Percentiles rank a stretch among this genome's conserved stretches.
These are phyloP conservation scores for Pseudomugil gertrudae DNA, from an alignment of 2,797 vertebrate species.

Conservation along the genomic window DNA sequence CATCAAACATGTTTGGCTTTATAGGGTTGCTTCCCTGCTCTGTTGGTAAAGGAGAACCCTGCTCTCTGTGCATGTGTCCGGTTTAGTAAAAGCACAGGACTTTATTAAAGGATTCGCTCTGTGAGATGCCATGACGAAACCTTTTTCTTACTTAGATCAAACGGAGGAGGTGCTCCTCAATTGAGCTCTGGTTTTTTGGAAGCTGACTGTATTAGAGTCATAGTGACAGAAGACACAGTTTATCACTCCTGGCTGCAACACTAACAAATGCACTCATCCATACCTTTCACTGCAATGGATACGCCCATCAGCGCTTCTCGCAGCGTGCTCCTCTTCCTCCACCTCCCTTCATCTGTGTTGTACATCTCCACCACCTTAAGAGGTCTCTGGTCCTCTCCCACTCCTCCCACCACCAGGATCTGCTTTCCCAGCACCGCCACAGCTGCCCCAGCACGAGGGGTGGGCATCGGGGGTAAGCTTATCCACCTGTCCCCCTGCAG, in stretches of 20 bases:
- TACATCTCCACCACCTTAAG: constrained; percentile 94
- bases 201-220: not conserved
- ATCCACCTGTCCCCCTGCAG: constrained; percentile 91
- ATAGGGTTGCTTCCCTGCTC: no score
- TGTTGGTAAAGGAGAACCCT: no score
- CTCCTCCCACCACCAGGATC: constrained; percentile 93
- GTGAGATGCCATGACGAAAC: not conserved
- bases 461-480: constrained; percentile 88
- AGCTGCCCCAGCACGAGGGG: constrained; percentile 89
- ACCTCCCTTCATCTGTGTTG: constrained; percentile 92
- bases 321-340: constrained; percentile 92
- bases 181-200: no score
- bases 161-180: not conserved
- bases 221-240: not conserved
- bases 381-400: constrained; percentile 89
- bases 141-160: not conserved
- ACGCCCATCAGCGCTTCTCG: constrained; percentile 94
- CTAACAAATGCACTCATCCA: constrained; percentile 10
- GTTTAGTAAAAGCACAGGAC: no score
- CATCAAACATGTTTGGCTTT: no score
- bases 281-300: constrained; percentile 92
- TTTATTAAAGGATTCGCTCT: no score
- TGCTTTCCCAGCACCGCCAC: constrained; percentile 90
- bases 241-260: not conserved
- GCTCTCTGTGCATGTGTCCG: no score